These are phyloP conservation scores for Sarcophilus harrisii DNA, from an alignment of 2,797 vertebrate species.

Conservation along the genomic window DNA sequence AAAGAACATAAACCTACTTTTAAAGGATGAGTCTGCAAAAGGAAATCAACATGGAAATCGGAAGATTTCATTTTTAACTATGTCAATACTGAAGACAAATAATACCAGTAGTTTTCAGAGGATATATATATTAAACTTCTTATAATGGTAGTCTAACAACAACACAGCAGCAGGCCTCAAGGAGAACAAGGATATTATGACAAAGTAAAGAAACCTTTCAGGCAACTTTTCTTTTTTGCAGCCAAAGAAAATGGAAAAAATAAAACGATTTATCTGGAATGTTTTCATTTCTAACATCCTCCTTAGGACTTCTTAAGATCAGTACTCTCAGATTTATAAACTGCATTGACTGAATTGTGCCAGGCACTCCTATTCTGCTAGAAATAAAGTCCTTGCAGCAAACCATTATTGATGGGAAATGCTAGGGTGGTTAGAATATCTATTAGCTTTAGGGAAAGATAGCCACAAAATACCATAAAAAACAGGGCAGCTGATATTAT, in stretches of 20 bases:
- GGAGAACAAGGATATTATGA: not conserved
- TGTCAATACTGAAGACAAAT: not conserved
- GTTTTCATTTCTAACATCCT: not conserved
- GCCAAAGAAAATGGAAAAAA: not conserved
- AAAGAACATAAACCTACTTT: not conserved
- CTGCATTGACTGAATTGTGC: not conserved
- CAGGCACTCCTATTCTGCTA: not conserved
- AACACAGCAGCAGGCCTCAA: not conserved
- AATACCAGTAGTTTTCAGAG: not conserved
- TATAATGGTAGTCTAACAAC: not conserved
- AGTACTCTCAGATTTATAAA: not conserved
- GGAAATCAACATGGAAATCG: not conserved
- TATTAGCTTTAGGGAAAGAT: not conserved
- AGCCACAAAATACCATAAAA: not conserved
- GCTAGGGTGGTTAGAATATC: not conserved
- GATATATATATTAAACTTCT: not conserved
- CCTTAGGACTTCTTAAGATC: not conserved
- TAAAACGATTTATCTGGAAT: not conserved
- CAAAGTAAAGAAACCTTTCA: not conserved
- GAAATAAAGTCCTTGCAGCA: not conserved
- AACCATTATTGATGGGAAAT: constrained; percentile 11
- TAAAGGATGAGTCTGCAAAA: not conserved
- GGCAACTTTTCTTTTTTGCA: not conserved
- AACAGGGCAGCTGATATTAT: not conserved
- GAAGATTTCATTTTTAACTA: not conserved